Conservation (phyloP, 2,888 invertebrate genomes). For the Pocota personata region DNA sequence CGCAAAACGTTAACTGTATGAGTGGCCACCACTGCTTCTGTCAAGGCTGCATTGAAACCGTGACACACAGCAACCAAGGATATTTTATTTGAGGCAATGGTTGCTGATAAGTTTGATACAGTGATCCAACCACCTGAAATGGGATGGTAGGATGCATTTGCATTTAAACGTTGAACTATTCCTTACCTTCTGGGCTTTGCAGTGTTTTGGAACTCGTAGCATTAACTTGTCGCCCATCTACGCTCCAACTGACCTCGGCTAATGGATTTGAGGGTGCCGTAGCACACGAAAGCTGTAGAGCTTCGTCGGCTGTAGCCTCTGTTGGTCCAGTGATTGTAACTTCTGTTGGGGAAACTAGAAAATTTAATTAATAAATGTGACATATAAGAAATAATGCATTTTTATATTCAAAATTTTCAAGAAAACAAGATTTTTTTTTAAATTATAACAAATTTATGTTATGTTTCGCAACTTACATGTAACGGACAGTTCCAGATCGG, state of each 20-base stretch:
- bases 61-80: constrained; percentile 80
- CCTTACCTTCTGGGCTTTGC: constrained; percentile 37
- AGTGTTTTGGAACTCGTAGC: constrained; percentile 46
- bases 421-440: too few relatives aligned
- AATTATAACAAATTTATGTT: too few relatives aligned
- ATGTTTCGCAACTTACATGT: constrained; percentile 80
- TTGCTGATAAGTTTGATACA: constrained; percentile 79
- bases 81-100: constrained; percentile 79
- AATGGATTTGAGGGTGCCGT: constrained; percentile 80
- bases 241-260: constrained; percentile 80
- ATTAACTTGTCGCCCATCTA: constrained; percentile 79
- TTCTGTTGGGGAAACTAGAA: constrained; percentile 79
- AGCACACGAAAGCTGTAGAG: constrained; percentile 77
- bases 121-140: constrained; percentile 79
- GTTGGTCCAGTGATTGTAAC: constrained; percentile 78
- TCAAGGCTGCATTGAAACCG: constrained; percentile 79
- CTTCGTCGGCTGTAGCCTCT: constrained; percentile 79
- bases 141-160: not conserved
- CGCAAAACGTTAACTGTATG: constrained; percentile 81
- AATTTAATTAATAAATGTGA: not conserved
- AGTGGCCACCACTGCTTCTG: constrained; percentile 80
- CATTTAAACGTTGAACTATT: not conserved
- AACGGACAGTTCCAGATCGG: constrained; percentile 79
- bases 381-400: too few relatives aligned
- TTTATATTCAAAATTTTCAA: too few relatives aligned